Base-by-base conservation (phyloP, 1,140 invertebrate species). In the Brachionus angularis region DNA sequence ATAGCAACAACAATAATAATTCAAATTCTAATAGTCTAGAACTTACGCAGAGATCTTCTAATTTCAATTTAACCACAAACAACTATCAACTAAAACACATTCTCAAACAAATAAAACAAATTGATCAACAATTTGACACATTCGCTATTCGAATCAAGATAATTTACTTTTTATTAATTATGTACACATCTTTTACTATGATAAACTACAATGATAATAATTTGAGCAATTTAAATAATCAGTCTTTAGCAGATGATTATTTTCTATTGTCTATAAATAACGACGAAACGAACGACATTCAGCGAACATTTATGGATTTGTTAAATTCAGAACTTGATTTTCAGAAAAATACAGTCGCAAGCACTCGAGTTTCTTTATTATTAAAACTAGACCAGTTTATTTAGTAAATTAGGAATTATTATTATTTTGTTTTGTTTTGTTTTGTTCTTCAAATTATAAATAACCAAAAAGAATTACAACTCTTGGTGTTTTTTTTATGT, bases 311-410 rank as follows among this genome's bases (percentile, higher is more conserved):
- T 47, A 12, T 67, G 27, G 62, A 67, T 14, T 16, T 67, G 18
- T 23, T 67, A 2, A 67, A 67, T 50, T 67, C 62, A 12, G 62
- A 67, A 23, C 42, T 67, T 8, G 62, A 67, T 33, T 67, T 67
- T 31, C 62, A 67, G 31, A 46, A 67, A 33, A 67, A 67, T 29
- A 47, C 62, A 12, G 62, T 67, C 14, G 42, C 62, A 1, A 31
- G 29, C 5, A 50, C 42, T 5, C 42, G 62, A 31, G 47, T 50
- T 0, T 67, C 62, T 46, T 18, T 67, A 12, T 33, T 67, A 12
- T 42, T 67, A 12, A 67, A 67, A 46, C 23, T 67, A 5, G 62
- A 67, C 31, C 62, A 67, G n/a, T 67, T 67, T 27, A 50, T 67
- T 12, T 67, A 23, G n/a, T n/a, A n/a, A n/a, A n/a, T n/a, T n/a